phyloP scores from a whole-genome alignment of 2,797 vertebrate species.

The Scyliorhinus canicula region DNA sequence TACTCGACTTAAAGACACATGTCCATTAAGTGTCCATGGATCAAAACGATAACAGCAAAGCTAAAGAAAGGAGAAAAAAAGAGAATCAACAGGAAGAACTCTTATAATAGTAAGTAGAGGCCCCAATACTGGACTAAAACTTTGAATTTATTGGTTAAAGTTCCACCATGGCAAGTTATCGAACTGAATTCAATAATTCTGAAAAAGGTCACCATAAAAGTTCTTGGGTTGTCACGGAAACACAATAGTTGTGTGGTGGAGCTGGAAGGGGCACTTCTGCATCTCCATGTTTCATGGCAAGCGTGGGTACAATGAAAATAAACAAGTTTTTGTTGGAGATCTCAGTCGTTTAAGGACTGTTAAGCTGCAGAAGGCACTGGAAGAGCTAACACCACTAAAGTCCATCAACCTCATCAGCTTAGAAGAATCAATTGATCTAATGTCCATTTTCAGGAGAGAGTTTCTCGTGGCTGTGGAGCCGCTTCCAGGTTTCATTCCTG shows the following conservation, averaged over 20 bases:
- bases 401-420: background rate
- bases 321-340: background rate
- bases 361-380: background rate
- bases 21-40: no score
- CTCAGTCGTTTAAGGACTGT: background rate
- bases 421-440: background rate
- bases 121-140: background rate
- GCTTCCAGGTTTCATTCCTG: background rate
- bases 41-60: no score
- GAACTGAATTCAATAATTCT: background rate
- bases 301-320: background rate
- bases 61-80: no score
- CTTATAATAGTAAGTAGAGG: no score
- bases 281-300: background rate
- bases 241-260: background rate
- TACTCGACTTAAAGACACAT: no score
- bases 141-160: background rate
- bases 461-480: background rate
- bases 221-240: background rate
- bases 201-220: background rate
- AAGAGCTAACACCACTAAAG: background rate
- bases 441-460: background rate
- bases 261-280: background rate
- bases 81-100: no score
- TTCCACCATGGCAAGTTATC: background rate